These are phyloP conservation scores for Cecropterus lyciades DNA, from an alignment of 1,140 invertebrate genomes.

Conservation along the genomic window DNA sequence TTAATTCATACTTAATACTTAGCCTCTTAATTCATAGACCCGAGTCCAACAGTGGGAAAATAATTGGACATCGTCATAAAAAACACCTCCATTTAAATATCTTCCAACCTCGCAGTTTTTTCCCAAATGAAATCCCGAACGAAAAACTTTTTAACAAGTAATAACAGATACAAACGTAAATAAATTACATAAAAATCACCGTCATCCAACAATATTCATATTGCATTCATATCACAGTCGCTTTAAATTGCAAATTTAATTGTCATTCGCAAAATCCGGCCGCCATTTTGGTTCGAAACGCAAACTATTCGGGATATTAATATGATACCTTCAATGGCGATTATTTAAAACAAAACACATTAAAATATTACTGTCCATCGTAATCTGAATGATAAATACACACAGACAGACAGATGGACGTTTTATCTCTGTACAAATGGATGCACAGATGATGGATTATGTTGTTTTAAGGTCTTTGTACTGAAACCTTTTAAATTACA, in stretches of 20 bases:
- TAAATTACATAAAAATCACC: constrained; percentile 30
- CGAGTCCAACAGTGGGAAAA: too few species aligned
- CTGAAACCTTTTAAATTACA: too few species aligned
- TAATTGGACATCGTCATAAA: too few species aligned
- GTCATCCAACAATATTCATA: constrained; percentile 22
- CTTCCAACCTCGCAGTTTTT: too few species aligned
- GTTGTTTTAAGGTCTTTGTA: neutral
- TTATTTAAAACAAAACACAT: constrained; percentile 33
- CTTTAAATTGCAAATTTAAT: constrained; percentile 36
- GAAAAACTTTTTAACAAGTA: neutral
- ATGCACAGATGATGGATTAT: neutral
- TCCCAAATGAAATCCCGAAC: too few species aligned
- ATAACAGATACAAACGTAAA: constrained; percentile 1
- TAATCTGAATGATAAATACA: constrained; percentile 31
- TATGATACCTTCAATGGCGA: constrained; percentile 20
- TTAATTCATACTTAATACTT: too few species aligned
- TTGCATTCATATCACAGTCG: constrained; percentile 28
- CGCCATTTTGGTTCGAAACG: constrained; percentile 22
- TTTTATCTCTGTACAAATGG: constrained; percentile 18
- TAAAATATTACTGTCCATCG: constrained; percentile 22
- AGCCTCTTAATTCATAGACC: too few species aligned
- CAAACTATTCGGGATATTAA: constrained; percentile 36
- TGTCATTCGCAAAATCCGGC: constrained; percentile 19
- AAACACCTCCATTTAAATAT: too few species aligned
- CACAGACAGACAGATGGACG: constrained; percentile 20